phyloP scores from a whole-genome alignment of 2,888 invertebrate species.

The Lasioglossum calceatum region DNA sequence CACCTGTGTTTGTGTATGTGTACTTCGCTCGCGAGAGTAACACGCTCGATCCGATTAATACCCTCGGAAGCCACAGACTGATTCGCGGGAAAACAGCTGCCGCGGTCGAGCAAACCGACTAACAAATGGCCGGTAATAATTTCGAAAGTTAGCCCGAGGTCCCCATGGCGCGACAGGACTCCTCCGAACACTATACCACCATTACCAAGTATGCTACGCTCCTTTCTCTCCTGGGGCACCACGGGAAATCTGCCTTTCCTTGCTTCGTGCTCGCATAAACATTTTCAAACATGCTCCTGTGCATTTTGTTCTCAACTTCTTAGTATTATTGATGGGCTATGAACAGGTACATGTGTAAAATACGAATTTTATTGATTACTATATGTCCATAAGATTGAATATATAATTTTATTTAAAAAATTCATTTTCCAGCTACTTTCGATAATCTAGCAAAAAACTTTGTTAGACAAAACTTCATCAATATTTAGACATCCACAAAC shows the following conservation, averaged over 20 bases:
- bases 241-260: background rate
- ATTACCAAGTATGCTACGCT: background rate
- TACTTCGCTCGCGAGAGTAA: no score
- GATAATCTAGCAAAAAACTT: no score
- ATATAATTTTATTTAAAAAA: no score
- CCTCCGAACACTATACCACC: conserved; percentile 18
- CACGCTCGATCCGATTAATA: conserved; percentile 61
- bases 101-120: conserved; percentile 41
- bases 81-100: conserved; percentile 56
- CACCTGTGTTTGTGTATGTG: background rate
- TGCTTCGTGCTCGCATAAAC: background rate
- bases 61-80: conserved; percentile 36
- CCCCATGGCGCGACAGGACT: conserved; percentile 24
- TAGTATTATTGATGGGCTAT: no score
- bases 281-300: no score
- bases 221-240: background rate
- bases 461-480: no score
- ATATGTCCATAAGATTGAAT: no score
- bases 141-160: conserved; percentile 69
- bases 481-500: no score
- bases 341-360: no score
- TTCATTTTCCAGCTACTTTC: no score
- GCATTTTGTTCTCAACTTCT: no score
- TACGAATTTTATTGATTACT: no score
- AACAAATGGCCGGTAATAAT: conserved; percentile 75